Conservation (phyloP, 2,797 vertebrate species). For the Notolepis coatsorum region DNA sequence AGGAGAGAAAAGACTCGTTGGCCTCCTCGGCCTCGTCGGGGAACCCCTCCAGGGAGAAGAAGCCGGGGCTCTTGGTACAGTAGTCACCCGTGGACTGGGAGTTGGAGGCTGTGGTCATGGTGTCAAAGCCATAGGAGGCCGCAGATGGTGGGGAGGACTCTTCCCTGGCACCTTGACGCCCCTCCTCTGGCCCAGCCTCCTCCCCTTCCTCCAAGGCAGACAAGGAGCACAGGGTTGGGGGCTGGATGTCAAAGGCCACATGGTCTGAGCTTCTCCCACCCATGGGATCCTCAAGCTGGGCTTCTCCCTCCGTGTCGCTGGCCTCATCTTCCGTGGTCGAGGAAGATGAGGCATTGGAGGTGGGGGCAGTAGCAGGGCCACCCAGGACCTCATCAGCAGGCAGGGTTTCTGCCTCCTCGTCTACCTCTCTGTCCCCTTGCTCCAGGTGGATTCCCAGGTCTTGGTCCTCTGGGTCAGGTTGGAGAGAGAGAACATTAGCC, state of each 20-base stretch:
- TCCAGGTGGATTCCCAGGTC: conserved; percentile 63
- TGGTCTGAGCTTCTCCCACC: conserved; percentile 29
- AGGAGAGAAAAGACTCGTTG: too few relatives aligned
- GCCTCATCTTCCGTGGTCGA: conserved; percentile 80
- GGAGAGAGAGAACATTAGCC: conserved; percentile 18
- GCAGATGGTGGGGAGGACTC: conserved; percentile 77
- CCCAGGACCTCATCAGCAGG: conserved; percentile 75
- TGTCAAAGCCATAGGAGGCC: conserved; percentile 80
- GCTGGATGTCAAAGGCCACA: conserved; percentile 43
- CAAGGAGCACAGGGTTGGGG: conserved; percentile 59
- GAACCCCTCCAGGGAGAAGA: conserved; percentile 83
- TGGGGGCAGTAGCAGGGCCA: conserved; percentile 63
- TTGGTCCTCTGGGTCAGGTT: conserved; percentile 58
- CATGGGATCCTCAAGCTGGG: conserved; percentile 69
- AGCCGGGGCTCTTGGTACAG: conserved; percentile 81
- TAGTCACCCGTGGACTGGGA: conserved; percentile 83
- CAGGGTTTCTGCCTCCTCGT: conserved; percentile 71
- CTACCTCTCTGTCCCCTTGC: conserved; percentile 52
- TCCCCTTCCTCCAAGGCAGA: conserved; percentile 79
- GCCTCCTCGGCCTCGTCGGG: conserved; percentile 76
- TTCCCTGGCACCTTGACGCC: conserved; percentile 51
- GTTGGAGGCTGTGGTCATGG: conserved; percentile 73
- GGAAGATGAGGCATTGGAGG: conserved; percentile 76
- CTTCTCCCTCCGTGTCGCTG: conserved; percentile 83
- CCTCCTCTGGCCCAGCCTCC: conserved; percentile 45